These are phyloP conservation scores for Burhinus bistriatus DNA, from an alignment of 2,113 vertebrate species.

Conservation along the genomic window DNA sequence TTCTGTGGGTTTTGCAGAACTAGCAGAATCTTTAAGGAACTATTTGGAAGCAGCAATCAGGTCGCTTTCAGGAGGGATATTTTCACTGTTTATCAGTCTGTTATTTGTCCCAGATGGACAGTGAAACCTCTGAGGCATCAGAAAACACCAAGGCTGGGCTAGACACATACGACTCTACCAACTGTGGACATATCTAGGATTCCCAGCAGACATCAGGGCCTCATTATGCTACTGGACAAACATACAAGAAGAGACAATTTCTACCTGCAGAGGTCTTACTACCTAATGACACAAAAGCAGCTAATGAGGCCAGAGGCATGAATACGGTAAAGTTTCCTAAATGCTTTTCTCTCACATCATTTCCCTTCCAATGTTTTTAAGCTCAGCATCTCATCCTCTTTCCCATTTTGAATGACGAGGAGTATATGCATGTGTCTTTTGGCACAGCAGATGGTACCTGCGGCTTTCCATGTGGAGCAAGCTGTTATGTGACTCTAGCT, in stretches of 20 bases:
- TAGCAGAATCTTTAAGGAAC: background rate
- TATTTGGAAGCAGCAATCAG: background rate
- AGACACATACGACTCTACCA: background rate
- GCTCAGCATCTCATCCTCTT: background rate
- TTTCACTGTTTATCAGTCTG: background rate
- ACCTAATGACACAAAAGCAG: background rate
- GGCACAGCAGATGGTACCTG: constrained; percentile 37
- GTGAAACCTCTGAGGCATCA: background rate
- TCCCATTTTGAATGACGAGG: background rate
- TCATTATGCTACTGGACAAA: background rate
- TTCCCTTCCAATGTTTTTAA: constrained; percentile 1
- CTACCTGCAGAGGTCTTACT: background rate
- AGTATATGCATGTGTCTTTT: background rate
- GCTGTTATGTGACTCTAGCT: background rate
- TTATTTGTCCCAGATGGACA: background rate
- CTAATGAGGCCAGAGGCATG: background rate
- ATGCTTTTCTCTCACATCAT: background rate
- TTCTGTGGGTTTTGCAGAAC: background rate
- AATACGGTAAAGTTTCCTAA: background rate
- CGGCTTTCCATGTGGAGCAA: background rate
- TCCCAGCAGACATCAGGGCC: background rate
- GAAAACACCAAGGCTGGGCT: background rate
- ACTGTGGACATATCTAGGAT: background rate
- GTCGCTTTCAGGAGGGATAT: background rate
- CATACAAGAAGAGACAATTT: background rate